These are phyloP conservation scores for Scaptomyza reducta DNA, from an alignment of 2,888 invertebrate species.

Conservation along the genomic window DNA sequence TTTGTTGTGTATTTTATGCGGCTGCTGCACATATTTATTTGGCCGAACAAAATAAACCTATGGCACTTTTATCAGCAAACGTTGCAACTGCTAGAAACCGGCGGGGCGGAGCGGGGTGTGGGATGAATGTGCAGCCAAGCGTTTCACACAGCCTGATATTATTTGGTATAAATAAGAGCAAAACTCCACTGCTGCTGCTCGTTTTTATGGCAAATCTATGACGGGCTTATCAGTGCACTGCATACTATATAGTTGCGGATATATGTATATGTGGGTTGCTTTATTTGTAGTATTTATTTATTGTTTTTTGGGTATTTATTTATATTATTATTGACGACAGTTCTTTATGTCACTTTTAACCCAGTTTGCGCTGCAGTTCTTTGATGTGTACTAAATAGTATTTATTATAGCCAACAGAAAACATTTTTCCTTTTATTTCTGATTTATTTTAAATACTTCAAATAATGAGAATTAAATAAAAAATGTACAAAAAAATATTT, in stretches of 20 bases:
- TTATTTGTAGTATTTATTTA: conserved; percentile 10
- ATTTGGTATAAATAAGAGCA: conserved; percentile 38
- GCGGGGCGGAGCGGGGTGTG: background rate
- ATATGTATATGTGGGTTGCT: conserved; percentile 11
- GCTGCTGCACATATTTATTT: conserved; percentile 74
- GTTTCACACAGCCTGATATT: conserved; percentile 43
- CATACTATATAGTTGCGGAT: conserved; percentile 20
- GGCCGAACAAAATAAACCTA: conserved; percentile 54
- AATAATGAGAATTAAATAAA: background rate
- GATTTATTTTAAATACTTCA: background rate
- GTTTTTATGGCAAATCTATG: conserved; percentile 62
- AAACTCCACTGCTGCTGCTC: no score
- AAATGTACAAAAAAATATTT: no score
- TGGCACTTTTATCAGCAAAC: conserved; percentile 60
- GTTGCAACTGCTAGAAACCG: conserved; percentile 8
- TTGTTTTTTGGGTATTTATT: conserved; percentile 1
- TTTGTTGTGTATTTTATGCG: conserved; percentile 48
- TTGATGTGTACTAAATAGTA: conserved; percentile 3
- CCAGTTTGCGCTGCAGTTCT: conserved; percentile 11
- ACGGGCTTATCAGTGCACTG: conserved; percentile 45
- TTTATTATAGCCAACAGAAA: background rate
- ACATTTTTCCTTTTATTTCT: background rate
- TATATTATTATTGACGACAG: conserved; percentile 12
- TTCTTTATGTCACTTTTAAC: conserved; percentile 6
- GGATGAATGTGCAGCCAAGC: conserved; percentile 42